Evolutionary conservation across 2,797 vertebrate genomes (phyloP).

Genomic region (Cossypha heuglini): DNA sequence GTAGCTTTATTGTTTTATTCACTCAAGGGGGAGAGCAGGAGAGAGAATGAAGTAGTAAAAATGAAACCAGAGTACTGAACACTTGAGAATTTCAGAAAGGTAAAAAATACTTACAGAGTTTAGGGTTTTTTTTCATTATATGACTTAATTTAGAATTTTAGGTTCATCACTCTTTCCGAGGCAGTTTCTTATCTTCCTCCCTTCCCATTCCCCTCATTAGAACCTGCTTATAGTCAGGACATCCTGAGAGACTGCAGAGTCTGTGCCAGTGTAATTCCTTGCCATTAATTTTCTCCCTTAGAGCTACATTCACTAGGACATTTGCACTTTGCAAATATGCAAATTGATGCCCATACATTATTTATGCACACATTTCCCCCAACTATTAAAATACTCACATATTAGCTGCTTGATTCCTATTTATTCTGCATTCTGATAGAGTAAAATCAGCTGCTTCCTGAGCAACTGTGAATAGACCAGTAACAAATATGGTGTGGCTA

Average conservation of each 20-base stretch:
- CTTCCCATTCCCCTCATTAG: background rate
- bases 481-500: background rate
- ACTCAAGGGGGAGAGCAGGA: background rate
- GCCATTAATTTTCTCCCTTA: background rate
- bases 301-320: background rate
- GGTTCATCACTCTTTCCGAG: background rate
- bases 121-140: background rate
- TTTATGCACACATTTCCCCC: background rate
- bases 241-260: background rate
- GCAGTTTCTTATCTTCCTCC: background rate
- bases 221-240: background rate
- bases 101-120: background rate
- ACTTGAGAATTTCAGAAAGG: background rate
- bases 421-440: background rate
- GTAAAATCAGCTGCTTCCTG: background rate
- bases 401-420: background rate
- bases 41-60: conserved; percentile 22
- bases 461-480: background rate
- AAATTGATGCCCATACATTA: conserved; percentile 24
- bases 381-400: background rate
- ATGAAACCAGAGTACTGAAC: background rate
- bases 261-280: background rate
- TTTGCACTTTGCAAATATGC: background rate
- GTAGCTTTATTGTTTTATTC: conserved; percentile 14
- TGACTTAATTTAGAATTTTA: background rate